phyloP scores from a whole-genome alignment of 1,140 invertebrate genomes.

The Brachionus manjavacas region DNA sequence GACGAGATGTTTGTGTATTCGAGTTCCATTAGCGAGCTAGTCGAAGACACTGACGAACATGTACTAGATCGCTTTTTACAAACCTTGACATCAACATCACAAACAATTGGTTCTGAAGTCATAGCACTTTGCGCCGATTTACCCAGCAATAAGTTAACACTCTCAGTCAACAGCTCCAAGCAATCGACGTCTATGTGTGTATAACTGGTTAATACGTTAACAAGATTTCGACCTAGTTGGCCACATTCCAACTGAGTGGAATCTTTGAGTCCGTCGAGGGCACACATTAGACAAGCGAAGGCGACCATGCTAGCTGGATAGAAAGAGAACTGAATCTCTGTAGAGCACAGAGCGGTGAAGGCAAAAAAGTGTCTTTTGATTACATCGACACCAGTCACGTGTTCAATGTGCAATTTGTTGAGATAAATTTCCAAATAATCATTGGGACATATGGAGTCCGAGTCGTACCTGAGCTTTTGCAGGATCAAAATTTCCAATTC shows the following conservation, averaged over 20 bases:
- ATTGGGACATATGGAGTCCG: slow-evolving; percentile 70
- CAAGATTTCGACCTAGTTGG: not conserved
- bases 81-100: not conserved
- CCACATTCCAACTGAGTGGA: not conserved
- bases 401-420: not conserved
- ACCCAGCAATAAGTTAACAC: not conserved
- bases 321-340: slow-evolving; percentile 68
- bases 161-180: not conserved
- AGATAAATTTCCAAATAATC: slow-evolving; percentile 59
- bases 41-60: not conserved
- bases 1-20: not conserved
- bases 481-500: slow-evolving; percentile 74
- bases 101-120: not conserved
- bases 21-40: not conserved
- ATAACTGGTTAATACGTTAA: not conserved
- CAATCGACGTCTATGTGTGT: not conserved
- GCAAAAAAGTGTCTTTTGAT: not conserved
- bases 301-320: slow-evolving; percentile 81
- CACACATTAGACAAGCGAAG: slow-evolving; percentile 51
- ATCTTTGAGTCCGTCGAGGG: not conserved
- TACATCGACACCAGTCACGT: not conserved
- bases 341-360: not conserved
- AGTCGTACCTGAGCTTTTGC: slow-evolving; percentile 74
- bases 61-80: not conserved
- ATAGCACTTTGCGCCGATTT: not conserved